These are phyloP conservation scores for Cantharis nigra DNA, from an alignment of 2,888 invertebrate genomes.

Conservation along the genomic window DNA sequence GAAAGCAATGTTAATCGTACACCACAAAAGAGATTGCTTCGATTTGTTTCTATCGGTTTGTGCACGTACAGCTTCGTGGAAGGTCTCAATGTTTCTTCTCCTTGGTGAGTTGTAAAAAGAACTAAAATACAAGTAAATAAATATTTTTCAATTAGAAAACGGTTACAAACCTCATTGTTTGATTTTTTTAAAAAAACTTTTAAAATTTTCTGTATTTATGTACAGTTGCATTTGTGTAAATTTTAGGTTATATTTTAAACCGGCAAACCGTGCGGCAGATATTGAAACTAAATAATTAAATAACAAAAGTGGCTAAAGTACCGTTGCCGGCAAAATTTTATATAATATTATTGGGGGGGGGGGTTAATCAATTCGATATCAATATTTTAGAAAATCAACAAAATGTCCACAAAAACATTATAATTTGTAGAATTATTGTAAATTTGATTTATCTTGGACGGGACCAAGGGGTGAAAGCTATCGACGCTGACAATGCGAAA, in stretches of 20 bases:
- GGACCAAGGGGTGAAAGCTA: neutral
- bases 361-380: too few species aligned
- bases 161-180: neutral
- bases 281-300: neutral
- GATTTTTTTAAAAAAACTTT: neutral
- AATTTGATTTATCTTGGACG: too few species aligned
- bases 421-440: too few species aligned
- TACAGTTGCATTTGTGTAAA: neutral
- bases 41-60: slow-evolving; percentile 1
- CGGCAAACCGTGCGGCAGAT: neutral
- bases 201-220: neutral
- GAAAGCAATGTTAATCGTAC: slow-evolving; percentile 61
- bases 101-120: neutral
- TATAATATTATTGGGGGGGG: too few species aligned
- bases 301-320: neutral
- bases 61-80: neutral
- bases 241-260: neutral
- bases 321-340: neutral
- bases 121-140: neutral
- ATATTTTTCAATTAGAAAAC: neutral
- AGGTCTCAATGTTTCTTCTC: neutral
- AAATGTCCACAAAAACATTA: too few species aligned
- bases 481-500: neutral
- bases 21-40: slow-evolving; percentile 60
- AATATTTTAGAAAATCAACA: too few species aligned